Evolutionary conservation across 2,888 invertebrate genomes (phyloP), one percentile per base, ranked within the genome.

Genomic region (Ennomos quercinarius): DNA sequence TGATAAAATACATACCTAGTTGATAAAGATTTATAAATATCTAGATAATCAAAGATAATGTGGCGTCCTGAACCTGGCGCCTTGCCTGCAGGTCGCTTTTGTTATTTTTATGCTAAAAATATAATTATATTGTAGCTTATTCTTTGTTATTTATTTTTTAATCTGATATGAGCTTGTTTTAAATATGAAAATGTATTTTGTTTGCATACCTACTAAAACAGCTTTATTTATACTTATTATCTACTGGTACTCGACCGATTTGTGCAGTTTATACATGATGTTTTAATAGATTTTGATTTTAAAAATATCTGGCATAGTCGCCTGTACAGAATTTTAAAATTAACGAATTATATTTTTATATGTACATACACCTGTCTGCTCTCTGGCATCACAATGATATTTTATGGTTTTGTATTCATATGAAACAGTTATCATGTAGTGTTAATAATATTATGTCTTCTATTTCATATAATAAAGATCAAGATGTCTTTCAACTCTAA

Each of bases 101-200:
- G 38, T 57, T 45, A 43, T 49, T 51, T 52, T 35, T 17, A 45
- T 39, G 46, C 17, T 52, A 48, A 39, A 48, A 39, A 49, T 44
- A 17, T 53, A 39, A 40, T 11, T 37, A 17, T 41, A 41, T 46
- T 40, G 10, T 57, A 57, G 57, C 51, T 42, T 50, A 43, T 49
- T 44, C 27, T 49, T 58, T 52, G 58, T 58, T 58, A 58, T 58
- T 58, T 53, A 13, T 58, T 58, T 9, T 58, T 44, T 57, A 57
- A 52, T 45, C 8, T 12, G 46, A 38, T 46, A 40, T 45, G 40
- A 45, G 44, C 41, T 36, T 48, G 41, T 58, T 27, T 51, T 47
- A n/a, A 34, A 51, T 36, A 3, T 42, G 12, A 35, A 51, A 9
- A 12, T 36, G 12, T 34, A 42, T 10, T 42, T 36, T 35, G 35